Evolutionary conservation across 2,888 invertebrate species (phyloP).

Genomic region (Chrysotoxum bicinctum): DNA sequence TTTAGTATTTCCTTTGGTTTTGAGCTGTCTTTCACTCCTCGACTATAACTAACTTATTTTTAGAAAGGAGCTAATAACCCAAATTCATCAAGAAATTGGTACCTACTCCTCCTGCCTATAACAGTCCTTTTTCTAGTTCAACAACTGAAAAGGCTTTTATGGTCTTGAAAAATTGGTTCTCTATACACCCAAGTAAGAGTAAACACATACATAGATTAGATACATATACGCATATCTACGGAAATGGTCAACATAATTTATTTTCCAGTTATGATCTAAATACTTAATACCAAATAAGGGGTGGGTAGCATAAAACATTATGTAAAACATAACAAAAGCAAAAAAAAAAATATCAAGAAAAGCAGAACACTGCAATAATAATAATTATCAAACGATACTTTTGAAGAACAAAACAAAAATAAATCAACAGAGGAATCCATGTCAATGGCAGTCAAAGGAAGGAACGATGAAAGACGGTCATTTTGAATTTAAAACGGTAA

Average conservation of each 20-base stretch:
- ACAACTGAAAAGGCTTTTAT: too few relatives aligned
- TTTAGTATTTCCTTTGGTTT: too few relatives aligned
- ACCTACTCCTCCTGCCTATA: too few relatives aligned
- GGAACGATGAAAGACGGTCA: slow-evolving; percentile 47
- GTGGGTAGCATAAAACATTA: neutral
- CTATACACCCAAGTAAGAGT: too few relatives aligned
- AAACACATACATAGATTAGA: too few relatives aligned
- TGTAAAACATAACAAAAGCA: slow-evolving; percentile 6
- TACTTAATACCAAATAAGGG: neutral
- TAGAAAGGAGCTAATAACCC: too few relatives aligned
- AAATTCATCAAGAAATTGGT: too few relatives aligned
- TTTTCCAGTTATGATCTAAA: neutral
- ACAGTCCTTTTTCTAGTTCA: too few relatives aligned
- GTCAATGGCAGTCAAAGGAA: slow-evolving; percentile 55
- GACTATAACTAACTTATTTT: too few relatives aligned
- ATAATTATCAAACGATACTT: slow-evolving; percentile 19
- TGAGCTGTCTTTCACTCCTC: too few relatives aligned
- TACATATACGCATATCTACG: neutral
- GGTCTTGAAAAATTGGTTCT: too few relatives aligned
- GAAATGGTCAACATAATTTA: neutral
- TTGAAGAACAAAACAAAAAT: neutral
- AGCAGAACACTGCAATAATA: slow-evolving; percentile 17
- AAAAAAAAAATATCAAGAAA: slow-evolving; percentile 5
- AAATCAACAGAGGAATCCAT: slow-evolving; percentile 40
- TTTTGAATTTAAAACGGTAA: slow-evolving; percentile 64